Evolutionary conservation across 2,113 vertebrate species (phyloP).

Genomic region (Anthoscopus minutus): DNA sequence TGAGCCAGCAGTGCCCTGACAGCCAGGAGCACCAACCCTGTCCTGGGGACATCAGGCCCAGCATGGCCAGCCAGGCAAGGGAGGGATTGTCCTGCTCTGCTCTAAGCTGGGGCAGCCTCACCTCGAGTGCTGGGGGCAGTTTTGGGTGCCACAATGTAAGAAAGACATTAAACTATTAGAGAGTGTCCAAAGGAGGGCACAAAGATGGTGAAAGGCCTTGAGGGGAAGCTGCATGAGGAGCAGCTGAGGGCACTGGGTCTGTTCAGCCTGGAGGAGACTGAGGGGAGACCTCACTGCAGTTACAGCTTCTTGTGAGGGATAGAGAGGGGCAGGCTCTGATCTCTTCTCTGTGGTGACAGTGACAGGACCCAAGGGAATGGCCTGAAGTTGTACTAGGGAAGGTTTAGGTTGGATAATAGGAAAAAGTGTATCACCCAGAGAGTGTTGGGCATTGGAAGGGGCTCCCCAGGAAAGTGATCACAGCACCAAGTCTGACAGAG

Average conservation of each 20-base stretch:
- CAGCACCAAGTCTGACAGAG: background rate
- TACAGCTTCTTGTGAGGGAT: rapidly evolving
- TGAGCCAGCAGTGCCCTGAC: background rate
- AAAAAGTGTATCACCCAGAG: background rate
- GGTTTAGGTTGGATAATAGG: background rate
- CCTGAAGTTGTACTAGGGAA: background rate
- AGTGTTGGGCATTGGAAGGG: too few relatives aligned
- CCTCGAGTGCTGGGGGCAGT: background rate
- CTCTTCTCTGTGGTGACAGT: background rate
- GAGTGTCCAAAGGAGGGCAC: background rate
- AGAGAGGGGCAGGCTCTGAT: background rate
- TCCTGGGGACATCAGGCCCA: background rate
- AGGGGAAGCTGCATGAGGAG: background rate
- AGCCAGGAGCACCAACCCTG: background rate
- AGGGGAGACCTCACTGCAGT: background rate
- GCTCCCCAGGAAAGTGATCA: background rate
- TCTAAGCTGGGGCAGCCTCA: background rate
- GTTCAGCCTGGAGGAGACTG: background rate
- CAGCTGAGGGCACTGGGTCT: background rate
- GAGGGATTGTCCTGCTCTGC: background rate
- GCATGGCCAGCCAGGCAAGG: rapidly evolving
- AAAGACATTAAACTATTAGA: background rate
- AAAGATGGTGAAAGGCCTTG: background rate
- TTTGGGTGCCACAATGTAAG: rapidly evolving
- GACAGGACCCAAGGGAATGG: background rate